phyloP scores from a whole-genome alignment of 2,797 vertebrate species.

The Macroramphosus scolopax region DNA sequence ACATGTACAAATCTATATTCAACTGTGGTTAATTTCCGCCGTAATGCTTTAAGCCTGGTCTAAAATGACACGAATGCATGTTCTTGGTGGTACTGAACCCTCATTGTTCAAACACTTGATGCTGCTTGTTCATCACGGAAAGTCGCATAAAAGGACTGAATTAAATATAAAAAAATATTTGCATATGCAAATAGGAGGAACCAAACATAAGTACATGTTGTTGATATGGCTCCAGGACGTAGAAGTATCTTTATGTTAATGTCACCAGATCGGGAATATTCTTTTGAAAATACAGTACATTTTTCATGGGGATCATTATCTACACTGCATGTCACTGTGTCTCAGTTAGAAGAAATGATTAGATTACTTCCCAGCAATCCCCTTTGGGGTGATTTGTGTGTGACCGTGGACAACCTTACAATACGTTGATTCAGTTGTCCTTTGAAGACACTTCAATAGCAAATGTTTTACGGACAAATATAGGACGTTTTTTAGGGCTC shows the following conservation, averaged over 20 bases:
- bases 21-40: constrained; percentile 71
- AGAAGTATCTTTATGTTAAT: constrained; percentile 78
- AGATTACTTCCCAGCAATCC: constrained; percentile 70
- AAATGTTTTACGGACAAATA: constrained; percentile 64
- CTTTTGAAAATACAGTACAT: constrained; percentile 72
- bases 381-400: constrained; percentile 65
- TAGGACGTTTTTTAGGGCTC: constrained; percentile 36
- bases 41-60: constrained; percentile 63
- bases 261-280: constrained; percentile 71
- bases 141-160: constrained; percentile 75
- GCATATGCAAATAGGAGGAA: constrained; percentile 75
- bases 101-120: constrained; percentile 75
- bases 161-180: constrained; percentile 59
- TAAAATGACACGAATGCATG: constrained; percentile 64
- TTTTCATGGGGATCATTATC: constrained; percentile 77
- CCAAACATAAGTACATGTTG: constrained; percentile 72
- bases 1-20: constrained; percentile 69
- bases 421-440: constrained; percentile 66
- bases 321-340: constrained; percentile 69
- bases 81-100: constrained; percentile 66
- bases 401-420: constrained; percentile 69
- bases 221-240: constrained; percentile 74
- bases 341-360: constrained; percentile 70
- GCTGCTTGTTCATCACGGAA: constrained; percentile 72
- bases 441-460: constrained; percentile 70